Conservation (phyloP, 2,888 invertebrate genomes). For the Bellardia bayeri region DNA sequence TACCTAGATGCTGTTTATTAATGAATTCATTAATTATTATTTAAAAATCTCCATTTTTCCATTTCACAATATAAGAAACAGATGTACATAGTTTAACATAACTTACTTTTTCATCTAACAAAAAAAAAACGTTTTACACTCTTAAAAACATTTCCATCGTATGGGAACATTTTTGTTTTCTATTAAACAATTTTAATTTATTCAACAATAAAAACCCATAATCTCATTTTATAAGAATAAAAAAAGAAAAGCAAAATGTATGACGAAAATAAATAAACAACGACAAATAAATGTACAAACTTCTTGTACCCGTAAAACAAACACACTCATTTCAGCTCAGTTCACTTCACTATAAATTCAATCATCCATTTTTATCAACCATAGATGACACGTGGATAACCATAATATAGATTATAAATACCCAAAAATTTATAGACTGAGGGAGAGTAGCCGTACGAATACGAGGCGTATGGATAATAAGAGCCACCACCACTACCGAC, state of each 20-base stretch:
- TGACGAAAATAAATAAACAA: not conserved
- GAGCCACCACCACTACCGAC: conserved; percentile 42
- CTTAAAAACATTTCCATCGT: not conserved
- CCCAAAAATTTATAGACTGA: conserved; percentile 66
- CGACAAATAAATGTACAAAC: conserved; percentile 27
- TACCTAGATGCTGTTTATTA: too few relatives aligned
- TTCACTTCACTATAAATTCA: conserved; percentile 33
- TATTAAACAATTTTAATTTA: conserved; percentile 12
- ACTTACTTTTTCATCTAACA: not conserved
- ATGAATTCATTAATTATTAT: too few relatives aligned
- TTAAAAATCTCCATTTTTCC: too few relatives aligned
- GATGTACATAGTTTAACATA: too few relatives aligned
- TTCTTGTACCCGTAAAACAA: not conserved
- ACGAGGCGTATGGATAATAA: conserved; percentile 63
- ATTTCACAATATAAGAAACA: too few relatives aligned
- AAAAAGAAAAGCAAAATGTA: conserved; percentile 15
- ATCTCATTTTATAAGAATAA: conserved; percentile 55
- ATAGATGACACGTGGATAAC: conserved; percentile 63
- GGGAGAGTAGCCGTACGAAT: conserved; percentile 71
- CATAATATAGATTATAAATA: conserved; percentile 70
- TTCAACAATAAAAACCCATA: conserved; percentile 40
- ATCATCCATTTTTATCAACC: conserved; percentile 55
- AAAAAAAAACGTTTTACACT: not conserved
- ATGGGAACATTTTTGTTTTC: not conserved
- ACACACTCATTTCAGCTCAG: conserved; percentile 11